Evolutionary conservation across 2,797 vertebrate species (phyloP).

Genomic region (Rhabdophis nuchalis): DNA sequence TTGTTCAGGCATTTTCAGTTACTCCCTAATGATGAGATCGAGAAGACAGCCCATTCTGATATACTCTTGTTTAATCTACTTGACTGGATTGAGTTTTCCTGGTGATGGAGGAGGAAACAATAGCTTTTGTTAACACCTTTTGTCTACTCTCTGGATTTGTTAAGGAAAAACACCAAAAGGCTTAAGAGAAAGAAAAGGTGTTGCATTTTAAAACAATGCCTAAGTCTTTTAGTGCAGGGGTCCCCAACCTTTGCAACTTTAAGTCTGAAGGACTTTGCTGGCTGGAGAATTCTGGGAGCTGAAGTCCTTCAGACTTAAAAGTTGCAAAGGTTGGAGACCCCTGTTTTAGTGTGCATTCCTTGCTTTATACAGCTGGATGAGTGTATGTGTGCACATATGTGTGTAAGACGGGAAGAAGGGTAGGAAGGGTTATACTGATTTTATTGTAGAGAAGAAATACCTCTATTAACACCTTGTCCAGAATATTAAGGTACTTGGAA

Average conservation of each 20-base stretch:
- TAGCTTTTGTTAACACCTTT: constrained; percentile 11
- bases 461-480: background rate
- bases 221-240: background rate
- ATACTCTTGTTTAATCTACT: constrained; percentile 10
- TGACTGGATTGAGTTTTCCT: background rate
- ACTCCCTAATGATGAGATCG: constrained; percentile 3
- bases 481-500: background rate
- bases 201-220: background rate
- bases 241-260: too few species aligned
- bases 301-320: too few species aligned
- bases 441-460: background rate
- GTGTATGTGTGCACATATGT: background rate
- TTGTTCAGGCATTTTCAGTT: constrained; percentile 9
- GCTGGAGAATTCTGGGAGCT: too few species aligned
- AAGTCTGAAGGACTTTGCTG: too few species aligned
- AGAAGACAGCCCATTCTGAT: background rate
- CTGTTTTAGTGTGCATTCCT: background rate
- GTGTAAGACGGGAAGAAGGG: background rate
- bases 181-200: background rate
- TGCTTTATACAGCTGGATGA: background rate
- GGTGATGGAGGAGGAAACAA: background rate
- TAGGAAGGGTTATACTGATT: background rate
- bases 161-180: background rate
- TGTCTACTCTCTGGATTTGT: background rate
- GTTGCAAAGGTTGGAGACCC: too few species aligned